phyloP scores from a whole-genome alignment of 2,888 invertebrate species.

The Panzeria rudis region DNA sequence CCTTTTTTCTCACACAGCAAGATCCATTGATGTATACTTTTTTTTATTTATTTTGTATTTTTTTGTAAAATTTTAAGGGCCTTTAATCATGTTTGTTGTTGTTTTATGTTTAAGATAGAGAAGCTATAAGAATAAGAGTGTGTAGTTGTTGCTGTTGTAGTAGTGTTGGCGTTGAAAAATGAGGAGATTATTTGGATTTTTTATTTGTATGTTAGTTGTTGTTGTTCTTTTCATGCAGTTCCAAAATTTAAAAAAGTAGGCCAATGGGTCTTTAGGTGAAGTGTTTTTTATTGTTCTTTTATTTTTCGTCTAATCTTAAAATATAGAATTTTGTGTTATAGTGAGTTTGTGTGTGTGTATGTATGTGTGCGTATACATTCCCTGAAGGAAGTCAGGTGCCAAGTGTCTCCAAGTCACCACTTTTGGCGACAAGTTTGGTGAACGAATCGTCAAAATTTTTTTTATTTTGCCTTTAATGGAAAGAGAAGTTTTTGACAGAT shows the following conservation, averaged over 20 bases:
- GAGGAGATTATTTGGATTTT: slow-evolving; percentile 66
- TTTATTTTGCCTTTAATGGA: too few relatives aligned
- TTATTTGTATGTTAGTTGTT: slow-evolving; percentile 37
- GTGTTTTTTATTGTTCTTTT: slow-evolving; percentile 59
- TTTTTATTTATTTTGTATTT: slow-evolving; percentile 10
- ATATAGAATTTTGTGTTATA: slow-evolving; percentile 38
- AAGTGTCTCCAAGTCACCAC: too few relatives aligned
- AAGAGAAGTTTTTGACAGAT: too few relatives aligned
- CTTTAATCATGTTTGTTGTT: slow-evolving; percentile 46
- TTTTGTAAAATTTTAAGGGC: slow-evolving; percentile 56
- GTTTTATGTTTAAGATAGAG: slow-evolving; percentile 35
- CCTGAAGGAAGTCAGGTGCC: too few relatives aligned
- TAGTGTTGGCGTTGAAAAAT: slow-evolving; percentile 64
- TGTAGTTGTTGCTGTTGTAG: slow-evolving; percentile 18
- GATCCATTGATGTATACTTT: slow-evolving; percentile 18
- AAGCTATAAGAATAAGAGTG: neutral
- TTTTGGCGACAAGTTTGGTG: too few relatives aligned
- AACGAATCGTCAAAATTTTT: too few relatives aligned
- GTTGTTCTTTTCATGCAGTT: slow-evolving; percentile 62
- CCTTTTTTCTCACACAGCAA: slow-evolving; percentile 22
- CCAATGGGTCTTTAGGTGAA: slow-evolving; percentile 81
- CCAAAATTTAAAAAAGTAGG: slow-evolving; percentile 75
- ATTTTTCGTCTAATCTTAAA: slow-evolving; percentile 49
- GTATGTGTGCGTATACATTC: neutral
- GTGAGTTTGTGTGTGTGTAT: neutral